Base-by-base conservation (phyloP, 2,888 invertebrate species). In the Andrena marginata region DNA sequence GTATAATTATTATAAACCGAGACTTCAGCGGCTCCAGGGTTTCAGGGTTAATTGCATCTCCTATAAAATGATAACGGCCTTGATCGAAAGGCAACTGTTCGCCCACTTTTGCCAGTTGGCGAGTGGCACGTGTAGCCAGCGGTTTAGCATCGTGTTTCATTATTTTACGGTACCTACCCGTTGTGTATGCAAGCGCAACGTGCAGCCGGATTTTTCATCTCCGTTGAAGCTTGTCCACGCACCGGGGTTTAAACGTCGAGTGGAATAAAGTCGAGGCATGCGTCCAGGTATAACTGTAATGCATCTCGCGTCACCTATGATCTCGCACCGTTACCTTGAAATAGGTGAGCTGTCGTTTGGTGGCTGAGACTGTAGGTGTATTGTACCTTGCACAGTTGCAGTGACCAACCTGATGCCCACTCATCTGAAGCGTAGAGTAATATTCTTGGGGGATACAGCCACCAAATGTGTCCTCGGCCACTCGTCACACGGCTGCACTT, bases 281-380 rank as follows among this genome's bases (percentile, higher is more conserved):
- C 75, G 83, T 79, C 77, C 76, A 88, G 86, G 77, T 63, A 85
- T 92, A 92, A 92, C 92, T 92, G 92, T 92, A 92, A 90, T 91
- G 89, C 89, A 92, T 89, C 90, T 91, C 89, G 86, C 90, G 89
- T 92, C 92, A 92, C 91, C 92, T 92, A 91, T 91, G 92, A 92
- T 92, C 92, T 91, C 84, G 87, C 85, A 92, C 92, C 92, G 92
- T 92, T 92, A 92, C 87, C 87, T 89, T 82, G 89, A 88, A 91
- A 90, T 90, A 87, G 85, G 84, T 83, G 84, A 87, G 78, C 60
- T 33, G 64, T 68, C 72, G 29, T 48, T 59, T 54, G 56, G 16
- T 8, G 74, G 69, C 23, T 8, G 74, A n/a, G 70, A 60, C 26
- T 56, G 56, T 23, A 56, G 56, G 20, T 56, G 56, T 56, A 26